Conservation (phyloP, 1,140 invertebrate genomes). For the Megalopta genalis region DNA sequence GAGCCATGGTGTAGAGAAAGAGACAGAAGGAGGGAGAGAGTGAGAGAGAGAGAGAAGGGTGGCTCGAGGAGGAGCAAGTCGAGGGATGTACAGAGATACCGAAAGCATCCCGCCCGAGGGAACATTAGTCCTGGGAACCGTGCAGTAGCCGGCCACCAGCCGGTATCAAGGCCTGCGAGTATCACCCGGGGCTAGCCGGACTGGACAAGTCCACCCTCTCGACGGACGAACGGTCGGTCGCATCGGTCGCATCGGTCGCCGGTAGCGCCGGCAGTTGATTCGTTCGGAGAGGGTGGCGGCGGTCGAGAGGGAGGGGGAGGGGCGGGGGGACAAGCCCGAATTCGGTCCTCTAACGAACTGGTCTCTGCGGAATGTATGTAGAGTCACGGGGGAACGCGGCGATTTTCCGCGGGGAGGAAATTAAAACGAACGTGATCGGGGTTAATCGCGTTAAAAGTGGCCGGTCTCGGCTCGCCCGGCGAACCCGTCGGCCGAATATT, state of each 20-base stretch:
- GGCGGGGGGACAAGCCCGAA: neutral
- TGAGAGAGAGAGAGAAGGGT: no score
- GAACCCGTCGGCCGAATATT: neutral
- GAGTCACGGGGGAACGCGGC: neutral
- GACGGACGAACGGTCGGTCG: slow-evolving; percentile 20
- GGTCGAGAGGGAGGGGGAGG: no score
- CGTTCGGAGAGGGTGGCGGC: slow-evolving; percentile 37
- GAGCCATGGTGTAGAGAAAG: neutral
- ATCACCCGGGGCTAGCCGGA: slow-evolving; percentile 52
- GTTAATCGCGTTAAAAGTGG: slow-evolving; percentile 32
- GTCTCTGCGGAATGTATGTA: slow-evolving; percentile 22
- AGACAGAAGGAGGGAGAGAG: neutral
- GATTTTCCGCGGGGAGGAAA: slow-evolving; percentile 18
- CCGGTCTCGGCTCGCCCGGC: accelerated
- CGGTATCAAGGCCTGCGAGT: slow-evolving; percentile 49
- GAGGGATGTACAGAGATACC: slow-evolving; percentile 49
- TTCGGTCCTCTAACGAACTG: slow-evolving; percentile 19
- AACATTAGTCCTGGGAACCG: slow-evolving; percentile 67
- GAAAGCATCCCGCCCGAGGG: slow-evolving; percentile 57
- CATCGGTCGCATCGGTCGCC: slow-evolving; percentile 1
- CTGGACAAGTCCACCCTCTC: slow-evolving; percentile 51
- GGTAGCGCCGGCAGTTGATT: slow-evolving; percentile 42
- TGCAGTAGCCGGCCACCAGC: slow-evolving; percentile 46
- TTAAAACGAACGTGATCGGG: slow-evolving; percentile 40
- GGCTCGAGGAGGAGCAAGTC: slow-evolving; percentile 37